Evolutionary conservation across 2,888 invertebrate genomes (phyloP).

Genomic region (Erebia epiphron): DNA sequence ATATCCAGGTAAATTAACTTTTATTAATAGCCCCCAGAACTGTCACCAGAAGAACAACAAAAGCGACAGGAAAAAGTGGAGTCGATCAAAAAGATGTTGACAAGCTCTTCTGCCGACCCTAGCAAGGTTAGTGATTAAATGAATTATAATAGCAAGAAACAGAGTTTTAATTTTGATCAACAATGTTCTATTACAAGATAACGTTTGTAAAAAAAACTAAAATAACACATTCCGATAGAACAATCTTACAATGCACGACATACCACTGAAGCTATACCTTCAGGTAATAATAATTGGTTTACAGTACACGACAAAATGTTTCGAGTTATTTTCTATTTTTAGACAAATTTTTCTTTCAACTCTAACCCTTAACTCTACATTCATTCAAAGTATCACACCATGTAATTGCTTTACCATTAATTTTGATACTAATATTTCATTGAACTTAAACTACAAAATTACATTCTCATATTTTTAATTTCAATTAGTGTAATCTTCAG

Average conservation of each 20-base stretch:
- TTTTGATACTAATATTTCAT: conserved; percentile 6
- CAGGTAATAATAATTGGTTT: too few species aligned
- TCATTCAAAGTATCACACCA: conserved; percentile 10
- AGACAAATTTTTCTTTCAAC: neutral
- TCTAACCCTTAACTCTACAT: conserved; percentile 3
- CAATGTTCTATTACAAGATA: neutral
- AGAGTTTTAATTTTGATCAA: neutral
- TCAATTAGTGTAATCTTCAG: conserved; percentile 6
- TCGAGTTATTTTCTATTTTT: neutral
- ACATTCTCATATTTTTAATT: conserved; percentile 2
- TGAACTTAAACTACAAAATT: neutral
- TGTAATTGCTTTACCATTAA: conserved; percentile 25
- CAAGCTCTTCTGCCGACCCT: conserved; percentile 84
- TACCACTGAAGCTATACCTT: neutral
- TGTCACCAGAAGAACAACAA: conserved; percentile 92
- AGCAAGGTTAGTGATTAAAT: conserved; percentile 60
- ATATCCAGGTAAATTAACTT: neutral
- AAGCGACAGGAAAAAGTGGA: conserved; percentile 94
- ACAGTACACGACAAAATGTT: neutral
- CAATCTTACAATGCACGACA: neutral
- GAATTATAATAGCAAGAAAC: neutral
- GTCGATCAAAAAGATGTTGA: conserved; percentile 94
- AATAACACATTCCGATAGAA: neutral
- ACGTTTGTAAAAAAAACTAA: neutral
- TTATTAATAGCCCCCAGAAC: conserved; percentile 86